A percentile compares a stretch with the other conserved stretches of the same genome.
These are phyloP conservation scores for Hybognathus amarus DNA, from an alignment of 2,797 vertebrate genomes.

Conservation along the genomic window DNA sequence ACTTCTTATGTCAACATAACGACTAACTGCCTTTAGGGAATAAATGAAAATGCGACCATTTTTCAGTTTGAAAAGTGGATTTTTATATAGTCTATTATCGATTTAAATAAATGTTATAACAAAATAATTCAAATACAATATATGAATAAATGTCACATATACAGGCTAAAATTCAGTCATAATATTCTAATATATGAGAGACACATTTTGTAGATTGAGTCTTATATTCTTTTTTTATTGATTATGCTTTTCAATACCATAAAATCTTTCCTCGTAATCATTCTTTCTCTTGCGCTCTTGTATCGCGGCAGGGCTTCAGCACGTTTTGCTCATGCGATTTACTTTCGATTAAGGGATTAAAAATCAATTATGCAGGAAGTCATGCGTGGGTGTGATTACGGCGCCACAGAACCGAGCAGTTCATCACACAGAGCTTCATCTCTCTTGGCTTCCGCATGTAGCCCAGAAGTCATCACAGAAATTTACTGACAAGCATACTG, in stretches of 20 bases:
- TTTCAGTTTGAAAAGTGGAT: background rate
- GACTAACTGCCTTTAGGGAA: background rate
- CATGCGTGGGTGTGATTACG: conserved; percentile 83
- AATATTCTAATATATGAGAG: background rate
- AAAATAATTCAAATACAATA: too few species aligned
- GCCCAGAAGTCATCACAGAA: conserved; percentile 63
- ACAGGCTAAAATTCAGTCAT: background rate
- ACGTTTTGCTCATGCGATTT: conserved; percentile 80
- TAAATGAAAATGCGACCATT: background rate
- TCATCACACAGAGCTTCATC: conserved; percentile 81
- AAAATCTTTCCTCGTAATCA: background rate
- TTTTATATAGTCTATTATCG: background rate
- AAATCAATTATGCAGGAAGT: conserved; percentile 86
- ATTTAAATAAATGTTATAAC: background rate
- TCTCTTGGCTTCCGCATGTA: conserved; percentile 58
- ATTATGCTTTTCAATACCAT: background rate
- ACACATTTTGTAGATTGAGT: background rate
- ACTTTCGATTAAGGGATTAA: conserved; percentile 87
- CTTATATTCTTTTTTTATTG: background rate
- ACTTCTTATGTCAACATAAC: background rate
- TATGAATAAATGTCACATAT: background rate
- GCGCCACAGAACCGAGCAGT: conserved; percentile 77
- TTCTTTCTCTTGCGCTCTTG: conserved; percentile 29
- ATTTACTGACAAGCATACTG: conserved; percentile 9
- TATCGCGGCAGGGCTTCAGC: conserved; percentile 62